Evolutionary conservation across 2,113 vertebrate genomes (phyloP).

Genomic region (Rhinoderma darwinii): DNA sequence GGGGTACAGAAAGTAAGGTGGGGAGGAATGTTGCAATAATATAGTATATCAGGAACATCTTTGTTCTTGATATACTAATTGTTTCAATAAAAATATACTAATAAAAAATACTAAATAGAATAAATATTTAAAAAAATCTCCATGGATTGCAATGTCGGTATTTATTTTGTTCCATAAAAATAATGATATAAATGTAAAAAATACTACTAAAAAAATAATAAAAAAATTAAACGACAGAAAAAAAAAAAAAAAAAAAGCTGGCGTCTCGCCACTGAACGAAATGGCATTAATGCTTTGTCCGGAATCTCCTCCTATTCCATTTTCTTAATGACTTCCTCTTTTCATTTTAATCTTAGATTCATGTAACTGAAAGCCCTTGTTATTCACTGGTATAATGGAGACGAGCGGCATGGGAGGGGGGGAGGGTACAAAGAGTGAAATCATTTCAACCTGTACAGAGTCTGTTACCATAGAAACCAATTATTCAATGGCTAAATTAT

Average conservation of each 20-base stretch:
- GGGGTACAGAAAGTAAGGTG: no score
- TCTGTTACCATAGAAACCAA: conserved; percentile 78
- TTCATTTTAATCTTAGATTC: conserved; percentile 63
- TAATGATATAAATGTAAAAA: neutral
- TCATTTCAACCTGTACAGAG: conserved; percentile 74
- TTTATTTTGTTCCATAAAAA: neutral
- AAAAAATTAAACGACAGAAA: neutral
- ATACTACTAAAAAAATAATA: neutral
- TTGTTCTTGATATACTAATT: no score
- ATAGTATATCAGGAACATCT: no score
- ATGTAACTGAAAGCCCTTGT: conserved; percentile 72
- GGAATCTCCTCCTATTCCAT: conserved; percentile 32
- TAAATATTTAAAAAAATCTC: neutral
- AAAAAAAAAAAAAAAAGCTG: neutral
- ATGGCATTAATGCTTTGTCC: neutral
- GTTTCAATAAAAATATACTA: no score
- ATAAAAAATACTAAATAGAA: neutral
- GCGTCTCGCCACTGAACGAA: neutral
- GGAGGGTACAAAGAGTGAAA: conserved; percentile 66
- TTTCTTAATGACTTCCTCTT: conserved; percentile 48
- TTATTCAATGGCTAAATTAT: conserved; percentile 77
- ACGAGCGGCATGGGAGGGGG: conserved; percentile 34
- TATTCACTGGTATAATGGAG: conserved; percentile 46
- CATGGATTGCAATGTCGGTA: neutral
- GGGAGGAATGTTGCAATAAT: no score